Evolutionary conservation across 2,888 invertebrate species (phyloP), one percentile per base, ranked within the genome.

Genomic region (Sinotaia quadrata): DNA sequence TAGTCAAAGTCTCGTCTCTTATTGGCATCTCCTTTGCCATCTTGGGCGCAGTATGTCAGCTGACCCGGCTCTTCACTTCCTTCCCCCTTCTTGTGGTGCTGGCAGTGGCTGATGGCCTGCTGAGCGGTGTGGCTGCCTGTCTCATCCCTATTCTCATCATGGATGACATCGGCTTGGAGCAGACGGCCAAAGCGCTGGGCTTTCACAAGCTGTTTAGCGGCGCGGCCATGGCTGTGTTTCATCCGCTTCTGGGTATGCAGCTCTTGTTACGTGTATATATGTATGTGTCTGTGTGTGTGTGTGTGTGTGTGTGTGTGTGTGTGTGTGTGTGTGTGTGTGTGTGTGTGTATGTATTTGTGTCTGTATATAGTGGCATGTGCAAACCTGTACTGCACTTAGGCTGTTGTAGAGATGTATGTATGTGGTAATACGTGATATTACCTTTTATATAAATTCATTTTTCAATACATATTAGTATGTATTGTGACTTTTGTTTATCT

Each of bases 181-280:
- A 59, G 36, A 59, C 67, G 49, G 67, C 58, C 37, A 67, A 67
- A 52, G 58, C 59, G 4, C 7, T 67, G 51, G 67, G 67, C 51
- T 67, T 67, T 52, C 34, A 29, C 51, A 59, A 58, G 37, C 58
- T 67, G 18, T 58, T 67, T 27, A 59, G 58, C 21, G 59, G 58
- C 4, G 59, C 51, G 2, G 58, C 51, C 21, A 58, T 67, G 59
- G 67, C 67, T 12, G 49, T 37, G n/a, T 51, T 49, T 41, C 67
- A 59, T 21, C 67, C 67, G 4, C 24, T 67, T 5, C 52, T 67
- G 1, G 67, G 67, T 67, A 31, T 27, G 66, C 10, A 27, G 54
- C 15, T 1, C 1, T 54, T 29, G 18, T 0, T 5, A 18, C 24
- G 2, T 18, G 18, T 0, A 4, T n/a, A n/a, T n/a, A n/a, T n/a